A percentile compares a stretch with the other conserved stretches of the same genome.
Conservation (phyloP, 2,888 invertebrate genomes). For the Thymelicus lineola region DNA sequence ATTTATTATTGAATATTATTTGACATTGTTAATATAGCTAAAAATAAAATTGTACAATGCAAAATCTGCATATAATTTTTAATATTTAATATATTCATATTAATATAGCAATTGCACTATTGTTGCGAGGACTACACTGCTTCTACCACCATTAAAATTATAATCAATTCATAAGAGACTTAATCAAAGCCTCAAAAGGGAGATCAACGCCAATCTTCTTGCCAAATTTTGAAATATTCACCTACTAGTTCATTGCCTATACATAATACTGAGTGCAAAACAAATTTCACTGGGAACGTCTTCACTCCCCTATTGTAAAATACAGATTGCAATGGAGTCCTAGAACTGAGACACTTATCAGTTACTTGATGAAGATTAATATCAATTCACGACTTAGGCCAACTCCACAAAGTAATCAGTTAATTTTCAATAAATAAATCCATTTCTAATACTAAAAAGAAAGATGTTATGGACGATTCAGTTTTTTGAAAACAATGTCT, state of each 20-base stretch:
- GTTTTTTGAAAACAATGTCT: slow-evolving; percentile 55
- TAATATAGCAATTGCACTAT: slow-evolving; percentile 82
- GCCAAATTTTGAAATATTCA: slow-evolving; percentile 69
- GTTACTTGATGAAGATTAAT: slow-evolving; percentile 64
- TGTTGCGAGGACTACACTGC: slow-evolving; percentile 83
- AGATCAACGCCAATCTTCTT: slow-evolving; percentile 69
- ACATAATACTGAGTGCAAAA: slow-evolving; percentile 80
- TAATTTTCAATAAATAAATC: slow-evolving; percentile 54
- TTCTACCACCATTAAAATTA: slow-evolving; percentile 71
- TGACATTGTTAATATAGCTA: slow-evolving; percentile 79
- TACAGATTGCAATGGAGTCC: slow-evolving; percentile 64
- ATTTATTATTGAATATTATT: slow-evolving; percentile 81
- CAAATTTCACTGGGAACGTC: slow-evolving; percentile 74
- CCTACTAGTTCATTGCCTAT: slow-evolving; percentile 60
- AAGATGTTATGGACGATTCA: slow-evolving; percentile 55
- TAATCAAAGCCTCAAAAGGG: slow-evolving; percentile 71
- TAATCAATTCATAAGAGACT: slow-evolving; percentile 65
- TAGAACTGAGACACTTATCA: slow-evolving; percentile 65
- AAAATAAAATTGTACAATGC: slow-evolving; percentile 84
- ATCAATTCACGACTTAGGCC: slow-evolving; percentile 68
- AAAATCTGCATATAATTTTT: slow-evolving; percentile 80
- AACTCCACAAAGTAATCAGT: slow-evolving; percentile 61
- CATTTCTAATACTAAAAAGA: slow-evolving; percentile 46
- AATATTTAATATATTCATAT: slow-evolving; percentile 63
- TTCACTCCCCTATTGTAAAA: slow-evolving; percentile 55